These are phyloP conservation scores for Hassar affinis DNA, from an alignment of 2,113 vertebrate genomes.

Conservation along the genomic window DNA sequence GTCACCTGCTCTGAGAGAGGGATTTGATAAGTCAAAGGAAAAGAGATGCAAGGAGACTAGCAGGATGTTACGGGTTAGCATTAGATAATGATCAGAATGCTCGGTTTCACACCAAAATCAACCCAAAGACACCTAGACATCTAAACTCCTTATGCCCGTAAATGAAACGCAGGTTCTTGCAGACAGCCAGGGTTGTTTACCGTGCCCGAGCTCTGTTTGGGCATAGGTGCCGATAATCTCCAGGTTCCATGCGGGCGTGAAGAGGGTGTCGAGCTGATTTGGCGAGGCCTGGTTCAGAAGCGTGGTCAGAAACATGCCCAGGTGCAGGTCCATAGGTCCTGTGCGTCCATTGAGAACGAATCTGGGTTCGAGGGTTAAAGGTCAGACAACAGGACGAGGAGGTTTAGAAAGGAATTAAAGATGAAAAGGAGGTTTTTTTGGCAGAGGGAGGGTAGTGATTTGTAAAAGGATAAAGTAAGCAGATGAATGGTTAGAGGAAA, in stretches of 20 bases:
- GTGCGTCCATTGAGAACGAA: conserved; percentile 84
- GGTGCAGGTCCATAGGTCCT: conserved; percentile 92
- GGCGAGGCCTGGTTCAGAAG: conserved; percentile 93
- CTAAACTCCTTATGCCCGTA: neutral
- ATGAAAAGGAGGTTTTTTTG: conserved; percentile 44
- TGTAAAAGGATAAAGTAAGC: neutral
- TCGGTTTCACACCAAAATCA: neutral
- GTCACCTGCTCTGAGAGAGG: neutral
- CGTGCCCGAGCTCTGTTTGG: conserved; percentile 99
- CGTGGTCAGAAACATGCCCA: conserved; percentile 98
- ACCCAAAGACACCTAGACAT: neutral
- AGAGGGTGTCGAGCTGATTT: conserved; percentile 93
- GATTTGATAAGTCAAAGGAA: neutral
- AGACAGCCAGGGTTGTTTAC: conserved; percentile 70
- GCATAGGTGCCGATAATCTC: conserved; percentile 98
- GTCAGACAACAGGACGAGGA: neutral
- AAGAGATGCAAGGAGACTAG: neutral
- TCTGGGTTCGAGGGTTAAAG: conserved; percentile 67
- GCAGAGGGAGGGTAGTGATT: neutral
- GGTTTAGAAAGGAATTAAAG: conserved; percentile 52
- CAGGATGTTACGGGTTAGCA: neutral
- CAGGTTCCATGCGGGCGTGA: conserved; percentile 97
- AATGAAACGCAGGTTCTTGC: neutral
- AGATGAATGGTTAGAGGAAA: neutral
- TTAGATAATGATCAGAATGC: neutral